Base-by-base conservation (phyloP, 2,888 invertebrate genomes). In the Drosophila demipolita region DNA sequence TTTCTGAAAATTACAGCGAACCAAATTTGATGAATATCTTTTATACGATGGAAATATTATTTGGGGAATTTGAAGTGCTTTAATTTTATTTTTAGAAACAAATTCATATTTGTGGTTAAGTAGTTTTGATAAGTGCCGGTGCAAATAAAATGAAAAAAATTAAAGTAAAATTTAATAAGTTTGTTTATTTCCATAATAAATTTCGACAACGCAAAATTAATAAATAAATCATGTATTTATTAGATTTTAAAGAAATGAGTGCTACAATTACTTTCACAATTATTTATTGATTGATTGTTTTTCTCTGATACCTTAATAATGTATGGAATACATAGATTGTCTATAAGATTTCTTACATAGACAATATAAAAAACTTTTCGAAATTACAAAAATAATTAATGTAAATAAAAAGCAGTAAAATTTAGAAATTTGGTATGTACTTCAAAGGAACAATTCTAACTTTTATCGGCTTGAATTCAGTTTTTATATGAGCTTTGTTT, bases 81-180 rank as follows among this genome's bases (percentile, higher is more conserved):
- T 6, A 26, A 49, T 20, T 40, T 40, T 59, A 53, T 68, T 42
- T 80, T 49, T 69, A 63, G 26, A 59, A 62, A 36, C 36, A 20
- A 55, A 6, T n/a, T 49, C 42, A 23, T 62, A 9, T 17, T 61
- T 66, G 77, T 35, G 71, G 71, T 77, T 66, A 32, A 33, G 12
- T 23, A 61, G 23, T 61, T 61, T 57, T 9, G 49, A 17, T 26
- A 12, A 45, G 52, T 61, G 76, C 80, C 65, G 80, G 63, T 48
- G 49, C 40, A 63, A 62, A 66, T 49, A 55, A 58, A 45, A 12
- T 45, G 2, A 20, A 35, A 29, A 6, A 38, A 38, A 4, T n/a
- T 23, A 6, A 48, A 38, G 6, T n/a, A n/a, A 15, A 67, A 23
- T 26, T 17, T 50, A n/a, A 60, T 20, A 40, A 49, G 50, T 26